Evolutionary conservation across 2,113 vertebrate species (phyloP), one percentile per base, ranked within the genome.

Genomic region (Nothobranchius kuhntae): DNA sequence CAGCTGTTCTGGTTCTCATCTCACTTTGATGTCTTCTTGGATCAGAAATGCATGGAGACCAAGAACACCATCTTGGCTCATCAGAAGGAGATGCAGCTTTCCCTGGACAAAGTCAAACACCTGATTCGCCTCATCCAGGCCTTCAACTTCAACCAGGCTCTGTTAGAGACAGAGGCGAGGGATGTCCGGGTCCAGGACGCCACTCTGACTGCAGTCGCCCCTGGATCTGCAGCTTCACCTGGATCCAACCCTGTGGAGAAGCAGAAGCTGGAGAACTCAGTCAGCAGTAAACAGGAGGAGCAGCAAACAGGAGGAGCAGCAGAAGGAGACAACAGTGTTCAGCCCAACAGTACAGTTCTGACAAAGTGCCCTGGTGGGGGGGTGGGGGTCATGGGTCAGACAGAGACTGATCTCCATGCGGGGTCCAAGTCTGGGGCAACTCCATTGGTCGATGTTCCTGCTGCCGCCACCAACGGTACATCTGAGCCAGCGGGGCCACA

Each of bases 1-100:
- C 36, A 38, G 36, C 7, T 24, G 14, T 45, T 13, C 14, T 45
- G 1, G 44, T 14, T 15, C 9, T 2, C 1, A 1, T 54, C 62
- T 45, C 4, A 46, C 5, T 0, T 7, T 73, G 15, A 30, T 62
- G 78, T 51, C 60, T 70, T 81, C 11, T 77, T 11, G 13, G 83
- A 76, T 55, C 86, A 99, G 98, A 99, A 99, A 96, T 99, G 96
- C 91, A 98, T 98, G 96, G 97, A 99, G 88, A 98, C 95, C 93
- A 99, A 98, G 94, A 99, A 95, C 67, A 95, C 87, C 87, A 96
- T 96, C 87, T 94, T 99, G 85, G 93, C 96, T 65, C 94, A 96
- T 77, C 96, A 98, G 91, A 98, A 99, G 85, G 98, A 98, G 85
- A 99, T 98, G 97, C 96, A 96, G 92, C 91, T 93, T 70, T 98